A percentile compares a stretch with the other conserved stretches of the same genome.
Conservation (phyloP, 1,140 invertebrate genomes). For the Leptinotarsa defecta region DNA sequence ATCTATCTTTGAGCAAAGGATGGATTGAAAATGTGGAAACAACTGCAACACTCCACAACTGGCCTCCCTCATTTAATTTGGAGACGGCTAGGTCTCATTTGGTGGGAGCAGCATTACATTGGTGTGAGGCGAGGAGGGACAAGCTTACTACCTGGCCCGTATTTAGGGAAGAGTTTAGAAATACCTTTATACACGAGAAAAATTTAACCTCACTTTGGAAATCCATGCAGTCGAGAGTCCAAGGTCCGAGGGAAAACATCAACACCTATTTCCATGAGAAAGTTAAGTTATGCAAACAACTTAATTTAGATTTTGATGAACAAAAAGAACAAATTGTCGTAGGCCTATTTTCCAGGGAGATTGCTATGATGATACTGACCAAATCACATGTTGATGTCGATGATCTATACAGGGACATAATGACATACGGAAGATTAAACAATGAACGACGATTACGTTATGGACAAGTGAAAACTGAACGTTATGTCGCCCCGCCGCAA, state of each 20-base stretch:
- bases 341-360: conserved; percentile 33
- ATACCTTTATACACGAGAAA: conserved; percentile 37
- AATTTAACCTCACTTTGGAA: conserved; percentile 29
- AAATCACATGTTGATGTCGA: conserved; percentile 28
- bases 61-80: conserved; percentile 23
- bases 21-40: conserved; percentile 6
- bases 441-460: neutral
- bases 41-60: conserved; percentile 15
- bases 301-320: conserved; percentile 30
- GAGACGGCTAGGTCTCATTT: conserved; percentile 24
- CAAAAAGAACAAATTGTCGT: conserved; percentile 37
- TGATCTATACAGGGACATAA: conserved; percentile 27
- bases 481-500: neutral
- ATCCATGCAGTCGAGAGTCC: conserved; percentile 36
- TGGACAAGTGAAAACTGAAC: neutral
- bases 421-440: conserved; percentile 19
- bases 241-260: conserved; percentile 35
- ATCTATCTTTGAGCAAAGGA: neutral
- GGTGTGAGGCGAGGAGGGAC: conserved; percentile 21
- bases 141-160: conserved; percentile 24
- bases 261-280: conserved; percentile 40
- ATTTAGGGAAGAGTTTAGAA: conserved; percentile 31
- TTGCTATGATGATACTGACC: conserved; percentile 20
- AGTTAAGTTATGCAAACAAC: conserved; percentile 33
- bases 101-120: conserved; percentile 26